Evolutionary conservation across 1,140 invertebrate species (phyloP).

Genomic region (Hydropsyche tenuis): DNA sequence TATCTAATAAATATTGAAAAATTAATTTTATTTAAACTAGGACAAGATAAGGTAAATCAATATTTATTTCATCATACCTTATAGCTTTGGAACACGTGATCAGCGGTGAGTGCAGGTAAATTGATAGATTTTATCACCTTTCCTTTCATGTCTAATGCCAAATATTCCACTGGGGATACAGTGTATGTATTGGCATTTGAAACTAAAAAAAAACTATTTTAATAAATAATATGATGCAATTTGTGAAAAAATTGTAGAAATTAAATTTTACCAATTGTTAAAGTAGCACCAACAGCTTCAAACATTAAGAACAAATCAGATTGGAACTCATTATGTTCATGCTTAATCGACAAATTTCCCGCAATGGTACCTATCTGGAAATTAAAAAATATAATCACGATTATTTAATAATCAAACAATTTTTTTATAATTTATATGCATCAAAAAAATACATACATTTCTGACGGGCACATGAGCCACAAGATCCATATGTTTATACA

Average conservation of each 20-base stretch:
- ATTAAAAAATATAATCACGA: background rate
- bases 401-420: slow-evolving; percentile 23
- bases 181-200: slow-evolving; percentile 10
- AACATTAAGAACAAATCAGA: slow-evolving; percentile 75
- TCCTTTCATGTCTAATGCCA: slow-evolving; percentile 67
- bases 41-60: background rate
- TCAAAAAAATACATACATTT: slow-evolving; percentile 65
- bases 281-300: slow-evolving; percentile 67
- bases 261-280: slow-evolving; percentile 63
- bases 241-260: slow-evolving; percentile 29
- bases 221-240: slow-evolving; percentile 12
- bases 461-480: slow-evolving; percentile 72
- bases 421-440: background rate
- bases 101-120: slow-evolving; percentile 61
- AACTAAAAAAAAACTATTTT: slow-evolving; percentile 35
- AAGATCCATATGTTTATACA: slow-evolving; percentile 70
- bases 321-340: slow-evolving; percentile 71
- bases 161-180: slow-evolving; percentile 54
- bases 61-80: slow-evolving; percentile 62
- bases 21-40: too few relatives aligned
- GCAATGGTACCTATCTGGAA: slow-evolving; percentile 71
- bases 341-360: slow-evolving; percentile 79
- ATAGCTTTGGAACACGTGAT: slow-evolving; percentile 64
- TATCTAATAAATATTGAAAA: slow-evolving; percentile 64
- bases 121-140: slow-evolving; percentile 70